Evolutionary conservation across 2,888 invertebrate species (phyloP).

Genomic region (Rotaria socialis): DNA sequence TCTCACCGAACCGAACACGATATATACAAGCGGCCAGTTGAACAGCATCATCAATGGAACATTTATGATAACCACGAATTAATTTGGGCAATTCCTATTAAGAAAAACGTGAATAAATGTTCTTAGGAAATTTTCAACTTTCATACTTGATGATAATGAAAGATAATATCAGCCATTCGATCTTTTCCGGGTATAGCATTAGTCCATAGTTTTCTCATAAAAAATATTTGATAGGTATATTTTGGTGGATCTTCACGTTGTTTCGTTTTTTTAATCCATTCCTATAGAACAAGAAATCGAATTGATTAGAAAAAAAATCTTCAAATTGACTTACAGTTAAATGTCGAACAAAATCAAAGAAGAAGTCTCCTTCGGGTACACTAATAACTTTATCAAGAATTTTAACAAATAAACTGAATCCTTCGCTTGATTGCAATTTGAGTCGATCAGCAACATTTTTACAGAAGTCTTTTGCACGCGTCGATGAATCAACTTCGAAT

Average conservation of each 20-base stretch:
- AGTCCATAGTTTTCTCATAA: constrained; percentile 92
- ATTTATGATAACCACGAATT: constrained; percentile 89
- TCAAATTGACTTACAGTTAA: constrained; percentile 58
- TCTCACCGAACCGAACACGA: constrained; percentile 88
- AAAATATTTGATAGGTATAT: constrained; percentile 85
- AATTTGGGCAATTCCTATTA: constrained; percentile 77
- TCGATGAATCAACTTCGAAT: constrained; percentile 86
- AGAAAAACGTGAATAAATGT: too few relatives aligned
- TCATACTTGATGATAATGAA: constrained; percentile 69
- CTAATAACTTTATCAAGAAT: constrained; percentile 86
- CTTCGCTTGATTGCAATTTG: constrained; percentile 74
- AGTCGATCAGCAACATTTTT: constrained; percentile 74
- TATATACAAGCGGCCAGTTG: constrained; percentile 88
- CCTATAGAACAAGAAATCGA: constrained; percentile 51
- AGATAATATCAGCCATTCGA: constrained; percentile 79
- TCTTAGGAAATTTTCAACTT: too few relatives aligned
- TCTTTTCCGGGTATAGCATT: constrained; percentile 82
- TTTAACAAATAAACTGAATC: constrained; percentile 87
- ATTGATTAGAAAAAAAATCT: too few relatives aligned
- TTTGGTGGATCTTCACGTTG: constrained; percentile 67
- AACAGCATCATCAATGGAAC: constrained; percentile 86
- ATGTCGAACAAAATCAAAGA: constrained; percentile 89
- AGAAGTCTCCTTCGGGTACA: constrained; percentile 83
- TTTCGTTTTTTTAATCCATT: constrained; percentile 78
- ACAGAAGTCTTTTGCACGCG: constrained; percentile 79